Evolutionary conservation across 2,113 vertebrate genomes (phyloP), one percentile per base, ranked within the genome.

Genomic region (Megatriorchis doriae): DNA sequence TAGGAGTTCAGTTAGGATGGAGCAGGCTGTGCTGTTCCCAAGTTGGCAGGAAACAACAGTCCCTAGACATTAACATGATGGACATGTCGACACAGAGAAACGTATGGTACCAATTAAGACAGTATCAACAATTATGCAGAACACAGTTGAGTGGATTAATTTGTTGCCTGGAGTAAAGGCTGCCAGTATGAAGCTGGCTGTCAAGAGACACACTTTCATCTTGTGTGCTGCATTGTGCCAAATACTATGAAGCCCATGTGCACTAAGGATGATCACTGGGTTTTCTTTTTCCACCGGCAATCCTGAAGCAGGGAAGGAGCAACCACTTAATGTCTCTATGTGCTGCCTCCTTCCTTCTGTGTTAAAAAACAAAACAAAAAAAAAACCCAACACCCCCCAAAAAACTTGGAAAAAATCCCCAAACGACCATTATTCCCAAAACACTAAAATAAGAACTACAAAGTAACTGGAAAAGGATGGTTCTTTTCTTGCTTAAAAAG

Each of bases 51-150:
- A 82, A 91, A 86, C 81, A 88, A 11, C 43, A 80, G 90, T 94
- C 93, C 93, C 93, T 27, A 85, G 95, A 91, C 93, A 90, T 38
- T 40, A 88, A 23, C 78, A 16, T 88, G 95, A 96, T 36, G 87
- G 93, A 90, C 93, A 22, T 80, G 84, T 61, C 87, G 0, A 82
- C 95, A 96, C 0, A 0, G 84, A 66, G 70, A 87, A 97, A 95
- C 84, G 92, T 96, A 96, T 96, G 96, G 93, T 86, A 90, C 92
- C 92, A 97, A 96, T 96, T 96, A 97, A 95, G 87, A 38, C 81
- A 91, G 87, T 90, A 95, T 94, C 95, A 97, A 94, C 95, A 97
- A 96, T 93, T 96, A 97, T 93, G 93, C 95, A 96, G 90, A 96
- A 82, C 87, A 84, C 88, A 96, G 93, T 7, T 32, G 90, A 96